phyloP scores from a whole-genome alignment of 2,113 vertebrate genomes.

The Promerops cafer region DNA sequence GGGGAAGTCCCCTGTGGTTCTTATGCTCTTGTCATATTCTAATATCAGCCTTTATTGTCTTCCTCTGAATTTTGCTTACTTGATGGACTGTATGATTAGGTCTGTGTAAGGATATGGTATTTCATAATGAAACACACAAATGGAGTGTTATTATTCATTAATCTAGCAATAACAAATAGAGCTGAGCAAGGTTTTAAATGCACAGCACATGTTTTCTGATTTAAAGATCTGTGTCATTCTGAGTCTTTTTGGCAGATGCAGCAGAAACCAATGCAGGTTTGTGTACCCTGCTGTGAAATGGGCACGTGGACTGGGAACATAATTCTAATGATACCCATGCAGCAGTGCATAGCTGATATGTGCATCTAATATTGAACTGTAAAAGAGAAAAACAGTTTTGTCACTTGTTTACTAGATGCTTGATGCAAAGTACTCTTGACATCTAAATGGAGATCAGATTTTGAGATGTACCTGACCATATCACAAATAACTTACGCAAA shows the following conservation, averaged over 20 bases:
- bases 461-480: not conserved
- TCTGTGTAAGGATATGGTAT: not conserved
- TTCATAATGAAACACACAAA: not conserved
- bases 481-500: not conserved
- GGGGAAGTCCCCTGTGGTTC: not conserved
- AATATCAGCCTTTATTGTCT: not conserved
- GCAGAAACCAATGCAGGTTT: not conserved
- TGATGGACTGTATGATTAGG: not conserved
- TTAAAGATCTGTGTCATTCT: not conserved
- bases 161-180: not conserved
- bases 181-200: not conserved
- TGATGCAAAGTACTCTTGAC: not conserved
- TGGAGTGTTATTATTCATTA: not conserved
- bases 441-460: not conserved
- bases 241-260: not conserved
- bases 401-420: not conserved
- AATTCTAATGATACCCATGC: not conserved
- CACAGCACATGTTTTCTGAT: not conserved
- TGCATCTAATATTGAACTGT: not conserved
- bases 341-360: not conserved
- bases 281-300: not conserved
- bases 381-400: not conserved
- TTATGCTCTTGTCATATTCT: not conserved
- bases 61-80: constrained; percentile 22
- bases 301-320: not conserved